Percentiles rank a stretch among this genome's conserved stretches.
Evolutionary conservation across 2,113 vertebrate genomes (phyloP).

Genomic region (Stomatorhinus ivindoensis): DNA sequence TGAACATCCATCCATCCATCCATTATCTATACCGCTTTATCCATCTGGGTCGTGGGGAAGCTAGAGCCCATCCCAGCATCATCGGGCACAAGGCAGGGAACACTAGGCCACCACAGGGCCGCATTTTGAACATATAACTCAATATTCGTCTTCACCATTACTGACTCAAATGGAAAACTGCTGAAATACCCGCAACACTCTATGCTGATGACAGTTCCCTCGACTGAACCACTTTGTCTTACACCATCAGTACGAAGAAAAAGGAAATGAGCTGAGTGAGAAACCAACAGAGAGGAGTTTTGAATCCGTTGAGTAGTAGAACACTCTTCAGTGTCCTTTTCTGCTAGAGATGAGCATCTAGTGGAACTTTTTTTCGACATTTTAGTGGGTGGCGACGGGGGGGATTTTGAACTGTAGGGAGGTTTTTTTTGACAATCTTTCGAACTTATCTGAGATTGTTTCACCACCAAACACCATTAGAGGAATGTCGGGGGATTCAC

Average conservation of each 20-base stretch:
- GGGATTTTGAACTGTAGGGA: neutral
- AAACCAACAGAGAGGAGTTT: neutral
- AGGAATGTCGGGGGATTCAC: neutral
- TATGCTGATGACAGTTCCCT: neutral
- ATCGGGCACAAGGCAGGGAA: no score
- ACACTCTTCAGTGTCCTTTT: neutral
- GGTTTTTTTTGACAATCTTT: neutral
- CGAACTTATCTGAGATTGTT: neutral
- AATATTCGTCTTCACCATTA: neutral
- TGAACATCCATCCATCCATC: no score
- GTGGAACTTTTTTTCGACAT: neutral
- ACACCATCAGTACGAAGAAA: neutral
- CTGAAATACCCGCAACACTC: neutral
- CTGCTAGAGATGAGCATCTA: neutral
- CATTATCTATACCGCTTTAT: no score
- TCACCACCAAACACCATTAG: neutral
- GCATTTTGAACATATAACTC: neutral
- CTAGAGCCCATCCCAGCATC: no score
- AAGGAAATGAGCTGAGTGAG: slow-evolving; percentile 4
- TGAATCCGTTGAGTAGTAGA: neutral
- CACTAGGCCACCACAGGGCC: no score
- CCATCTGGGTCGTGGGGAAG: no score
- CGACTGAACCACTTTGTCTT: neutral
- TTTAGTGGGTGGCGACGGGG: neutral
- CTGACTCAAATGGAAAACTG: slow-evolving; percentile 11